Conservation (phyloP, 2,888 invertebrate species). For the Euspilapteryx auroguttella region DNA sequence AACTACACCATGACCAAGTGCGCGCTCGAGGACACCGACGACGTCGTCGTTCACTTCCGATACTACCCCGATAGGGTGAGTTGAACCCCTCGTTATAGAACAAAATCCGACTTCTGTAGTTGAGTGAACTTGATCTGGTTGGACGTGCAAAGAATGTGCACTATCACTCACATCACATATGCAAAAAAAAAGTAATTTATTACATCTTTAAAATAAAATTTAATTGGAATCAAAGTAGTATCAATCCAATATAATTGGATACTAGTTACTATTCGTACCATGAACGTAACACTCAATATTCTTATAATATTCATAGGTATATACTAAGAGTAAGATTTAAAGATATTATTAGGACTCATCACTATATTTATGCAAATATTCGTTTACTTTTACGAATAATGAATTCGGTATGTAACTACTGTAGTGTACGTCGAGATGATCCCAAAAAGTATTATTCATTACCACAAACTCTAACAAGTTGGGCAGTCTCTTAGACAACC, state of each 20-base stretch:
- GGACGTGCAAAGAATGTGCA: background rate
- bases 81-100: background rate
- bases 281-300: too few relatives aligned
- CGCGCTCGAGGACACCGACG: slow-evolving; percentile 38
- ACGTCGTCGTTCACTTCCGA: slow-evolving; percentile 43
- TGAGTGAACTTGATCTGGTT: background rate
- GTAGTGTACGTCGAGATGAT: background rate
- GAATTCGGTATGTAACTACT: background rate
- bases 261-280: too few relatives aligned
- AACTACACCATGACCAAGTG: slow-evolving; percentile 38
- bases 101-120: background rate
- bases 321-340: too few relatives aligned
- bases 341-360: too few relatives aligned
- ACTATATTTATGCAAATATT: background rate
- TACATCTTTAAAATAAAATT: too few relatives aligned
- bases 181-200: too few relatives aligned
- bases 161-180: too few relatives aligned
- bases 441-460: background rate
- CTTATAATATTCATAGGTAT: too few relatives aligned
- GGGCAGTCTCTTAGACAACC: background rate
- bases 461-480: background rate
- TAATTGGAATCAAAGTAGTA: too few relatives aligned
- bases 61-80: slow-evolving; percentile 46
- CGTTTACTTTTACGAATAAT: background rate
- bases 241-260: too few relatives aligned